Evolutionary conservation across 2,797 vertebrate species (phyloP).

Genomic region (Poecilia picta): DNA sequence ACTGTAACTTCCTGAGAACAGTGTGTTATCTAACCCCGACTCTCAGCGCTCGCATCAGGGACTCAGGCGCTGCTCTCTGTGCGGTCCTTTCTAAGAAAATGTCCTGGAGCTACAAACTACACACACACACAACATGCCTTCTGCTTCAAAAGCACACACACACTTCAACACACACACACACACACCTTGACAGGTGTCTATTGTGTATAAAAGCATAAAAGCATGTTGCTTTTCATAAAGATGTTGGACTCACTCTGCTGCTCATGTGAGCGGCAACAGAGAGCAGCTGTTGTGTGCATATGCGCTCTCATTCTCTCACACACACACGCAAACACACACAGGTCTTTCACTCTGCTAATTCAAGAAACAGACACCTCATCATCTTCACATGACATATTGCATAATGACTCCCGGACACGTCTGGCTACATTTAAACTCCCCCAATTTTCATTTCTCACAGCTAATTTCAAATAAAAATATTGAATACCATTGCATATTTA

Average conservation of each 20-base stretch:
- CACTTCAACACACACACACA: conserved; percentile 32
- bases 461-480: conserved; percentile 53
- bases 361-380: conserved; percentile 55
- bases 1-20: conserved; percentile 43
- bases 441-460: conserved; percentile 23
- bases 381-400: conserved; percentile 49
- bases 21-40: conserved; percentile 45
- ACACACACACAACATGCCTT: conserved; percentile 36
- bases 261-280: conserved; percentile 62
- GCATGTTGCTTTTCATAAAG: conserved; percentile 71
- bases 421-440: conserved; percentile 33
- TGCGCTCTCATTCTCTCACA: neutral
- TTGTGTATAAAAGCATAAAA: conserved; percentile 55
- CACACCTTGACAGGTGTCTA: conserved; percentile 49
- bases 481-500: conserved; percentile 52
- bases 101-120: conserved; percentile 58
- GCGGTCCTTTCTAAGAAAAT: conserved; percentile 65
- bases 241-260: conserved; percentile 68
- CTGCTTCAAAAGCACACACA: neutral
- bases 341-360: conserved; percentile 42
- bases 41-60: conserved; percentile 44
- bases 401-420: conserved; percentile 65
- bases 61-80: conserved; percentile 47
- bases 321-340: conserved; percentile 28
- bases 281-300: conserved; percentile 18